A percentile compares a stretch with the other conserved stretches of the same genome.
Conservation (phyloP, 2,113 vertebrate species). For the Anoplopoma fimbria region DNA sequence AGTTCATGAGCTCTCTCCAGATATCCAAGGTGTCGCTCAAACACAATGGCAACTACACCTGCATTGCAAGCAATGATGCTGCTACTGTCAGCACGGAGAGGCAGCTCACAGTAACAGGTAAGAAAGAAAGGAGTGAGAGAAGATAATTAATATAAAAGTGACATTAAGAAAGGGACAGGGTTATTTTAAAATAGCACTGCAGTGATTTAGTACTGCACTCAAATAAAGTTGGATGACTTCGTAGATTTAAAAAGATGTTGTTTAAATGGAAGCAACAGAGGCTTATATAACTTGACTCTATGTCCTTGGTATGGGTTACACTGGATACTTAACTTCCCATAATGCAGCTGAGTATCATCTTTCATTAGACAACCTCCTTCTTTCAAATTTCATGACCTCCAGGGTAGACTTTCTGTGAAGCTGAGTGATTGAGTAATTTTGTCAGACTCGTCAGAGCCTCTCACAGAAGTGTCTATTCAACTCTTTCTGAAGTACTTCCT, state of each 20-base stretch:
- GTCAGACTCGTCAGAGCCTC: background rate
- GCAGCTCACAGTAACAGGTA: conserved; percentile 96
- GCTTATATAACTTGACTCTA: background rate
- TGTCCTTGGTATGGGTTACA: background rate
- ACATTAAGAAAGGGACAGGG: conserved; percentile 1
- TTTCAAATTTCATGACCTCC: background rate
- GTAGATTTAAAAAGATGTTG: background rate
- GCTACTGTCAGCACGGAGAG: conserved; percentile 97
- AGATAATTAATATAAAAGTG: background rate
- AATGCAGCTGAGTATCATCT: background rate
- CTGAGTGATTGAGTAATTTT: background rate
- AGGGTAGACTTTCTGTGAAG: background rate
- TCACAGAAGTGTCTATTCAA: background rate
- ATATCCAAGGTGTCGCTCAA: conserved; percentile 98
- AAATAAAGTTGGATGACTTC: background rate
- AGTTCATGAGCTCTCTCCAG: conserved; percentile 99
- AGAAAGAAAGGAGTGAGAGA: background rate
- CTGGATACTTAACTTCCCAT: background rate
- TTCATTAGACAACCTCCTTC: background rate
- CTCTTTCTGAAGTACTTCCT: background rate
- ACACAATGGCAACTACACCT: conserved; percentile 99
- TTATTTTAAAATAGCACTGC: background rate
- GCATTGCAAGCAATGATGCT: conserved; percentile 96
- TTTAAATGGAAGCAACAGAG: background rate
- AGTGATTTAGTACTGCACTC: background rate